Conservation (phyloP, 2,113 vertebrate species). For the Scalopus aquaticus region DNA sequence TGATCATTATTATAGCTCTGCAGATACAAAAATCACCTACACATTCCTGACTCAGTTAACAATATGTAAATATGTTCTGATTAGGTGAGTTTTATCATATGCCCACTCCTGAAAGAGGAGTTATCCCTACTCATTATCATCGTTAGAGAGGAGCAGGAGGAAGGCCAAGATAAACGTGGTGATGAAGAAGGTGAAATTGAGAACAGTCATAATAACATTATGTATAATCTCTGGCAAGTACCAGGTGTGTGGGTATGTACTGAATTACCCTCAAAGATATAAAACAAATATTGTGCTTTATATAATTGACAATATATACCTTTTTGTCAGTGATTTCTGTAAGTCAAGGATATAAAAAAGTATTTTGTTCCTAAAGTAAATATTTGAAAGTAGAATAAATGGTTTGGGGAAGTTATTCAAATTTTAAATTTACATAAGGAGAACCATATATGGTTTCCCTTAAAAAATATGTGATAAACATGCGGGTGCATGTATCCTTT, state of each 20-base stretch:
- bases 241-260: neutral
- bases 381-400: neutral
- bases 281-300: neutral
- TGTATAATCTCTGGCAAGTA: neutral
- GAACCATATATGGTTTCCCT: constrained; percentile 36
- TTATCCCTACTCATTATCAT: neutral
- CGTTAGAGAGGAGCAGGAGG: neutral
- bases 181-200: neutral
- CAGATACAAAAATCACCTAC: neutral
- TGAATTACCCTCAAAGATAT: neutral
- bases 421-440: constrained; percentile 43
- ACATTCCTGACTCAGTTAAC: neutral
- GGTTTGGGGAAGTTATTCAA: constrained; percentile 19
- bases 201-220: neutral
- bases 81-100: neutral
- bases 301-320: neutral
- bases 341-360: neutral
- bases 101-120: neutral
- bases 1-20: neutral
- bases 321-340: neutral
- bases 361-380: neutral
- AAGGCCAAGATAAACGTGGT: neutral
- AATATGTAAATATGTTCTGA: neutral
- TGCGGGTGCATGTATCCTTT: no score
- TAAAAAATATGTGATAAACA: no score